Evolutionary conservation across 1,140 invertebrate species (phyloP), one percentile per base, ranked within the genome.

Genomic region (Conus betulinus): DNA sequence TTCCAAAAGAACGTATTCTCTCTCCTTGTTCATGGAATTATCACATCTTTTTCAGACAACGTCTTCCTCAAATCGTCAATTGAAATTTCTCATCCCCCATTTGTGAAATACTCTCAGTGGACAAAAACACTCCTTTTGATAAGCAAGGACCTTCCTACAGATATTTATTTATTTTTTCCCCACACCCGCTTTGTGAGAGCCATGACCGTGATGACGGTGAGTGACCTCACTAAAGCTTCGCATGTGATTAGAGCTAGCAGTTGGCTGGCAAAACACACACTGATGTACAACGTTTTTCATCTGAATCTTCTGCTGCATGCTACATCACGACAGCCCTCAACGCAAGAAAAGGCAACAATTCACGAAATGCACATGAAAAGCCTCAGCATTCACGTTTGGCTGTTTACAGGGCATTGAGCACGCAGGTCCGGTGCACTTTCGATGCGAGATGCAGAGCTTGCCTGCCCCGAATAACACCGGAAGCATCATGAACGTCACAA

Each of bases 401-500:
- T 39, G 25, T 27, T 78, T 51, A 78, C 25, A 27, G 10, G 10
- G 39, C 76, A 8, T 78, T 25, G 17, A 39, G 39, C 25, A 27
- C 25, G 25, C 25, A 78, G 8, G 25, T 78, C 39, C 76, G 76
- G 39, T 78, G 76, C 76, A 78, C 76, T 78, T 78, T 78, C 76
- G 76, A 78, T 78, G 76, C 76, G 25, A 78, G 76, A 78, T 78
- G 76, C n/a, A 78, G 25, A 39, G 76, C 39, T 23, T 51, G 25
- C 2, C 10, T 25, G 7, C 25, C 39, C 39, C 25, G 25, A 76
- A 23, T 25, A 78, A 78, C 76, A 78, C 76, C 76, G 76, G 76
- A 78, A 78, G 76, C 76, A 27, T 78, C 76, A 51, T 78, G 76
- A 78, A 78, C 76, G 25, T 78, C 76, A 78, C 27, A 78, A 71